Evolutionary conservation across 2,888 invertebrate species (phyloP).

Genomic region (Sesia bembeciformis): DNA sequence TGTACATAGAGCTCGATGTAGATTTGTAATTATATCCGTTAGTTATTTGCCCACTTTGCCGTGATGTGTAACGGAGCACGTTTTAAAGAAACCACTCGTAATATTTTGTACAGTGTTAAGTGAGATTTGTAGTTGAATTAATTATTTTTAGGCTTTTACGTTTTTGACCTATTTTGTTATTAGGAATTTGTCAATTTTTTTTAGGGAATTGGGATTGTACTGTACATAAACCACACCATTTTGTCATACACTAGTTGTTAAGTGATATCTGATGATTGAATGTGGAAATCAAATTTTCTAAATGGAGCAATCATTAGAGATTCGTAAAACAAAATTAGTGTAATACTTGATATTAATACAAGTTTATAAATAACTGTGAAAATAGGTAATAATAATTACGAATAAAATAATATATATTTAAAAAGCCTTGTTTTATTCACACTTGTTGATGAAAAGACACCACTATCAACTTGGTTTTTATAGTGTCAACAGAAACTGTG

Average conservation of each 20-base stretch:
- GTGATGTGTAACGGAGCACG: slow-evolving; percentile 42
- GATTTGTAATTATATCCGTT: slow-evolving; percentile 31
- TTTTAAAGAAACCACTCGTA: slow-evolving; percentile 70
- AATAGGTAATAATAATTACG: slow-evolving; percentile 75
- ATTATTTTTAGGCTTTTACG: slow-evolving; percentile 61
- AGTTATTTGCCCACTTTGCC: slow-evolving; percentile 60
- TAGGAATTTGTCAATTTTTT: slow-evolving; percentile 81
- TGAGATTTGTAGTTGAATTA: slow-evolving; percentile 67
- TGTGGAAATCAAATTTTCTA: slow-evolving; percentile 73
- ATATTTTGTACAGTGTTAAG: slow-evolving; percentile 71
- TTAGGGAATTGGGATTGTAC: slow-evolving; percentile 81
- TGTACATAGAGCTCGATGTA: slow-evolving; percentile 56
- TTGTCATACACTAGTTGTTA: slow-evolving; percentile 62
- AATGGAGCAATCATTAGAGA: slow-evolving; percentile 71
- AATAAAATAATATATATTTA: slow-evolving; percentile 76
- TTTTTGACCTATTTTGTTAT: slow-evolving; percentile 72
- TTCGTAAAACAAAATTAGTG: slow-evolving; percentile 71
- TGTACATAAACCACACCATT: slow-evolving; percentile 75
- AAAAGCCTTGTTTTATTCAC: slow-evolving; percentile 48
- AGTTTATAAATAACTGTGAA: slow-evolving; percentile 76
- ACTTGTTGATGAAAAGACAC: neutral
- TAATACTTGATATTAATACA: slow-evolving; percentile 76
- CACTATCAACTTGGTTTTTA: no score
- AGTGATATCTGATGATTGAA: slow-evolving; percentile 66
- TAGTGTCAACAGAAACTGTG: no score